These are phyloP conservation scores for Teleopsis dalmanni DNA, from an alignment of 1,140 invertebrate species.

Conservation along the genomic window DNA sequence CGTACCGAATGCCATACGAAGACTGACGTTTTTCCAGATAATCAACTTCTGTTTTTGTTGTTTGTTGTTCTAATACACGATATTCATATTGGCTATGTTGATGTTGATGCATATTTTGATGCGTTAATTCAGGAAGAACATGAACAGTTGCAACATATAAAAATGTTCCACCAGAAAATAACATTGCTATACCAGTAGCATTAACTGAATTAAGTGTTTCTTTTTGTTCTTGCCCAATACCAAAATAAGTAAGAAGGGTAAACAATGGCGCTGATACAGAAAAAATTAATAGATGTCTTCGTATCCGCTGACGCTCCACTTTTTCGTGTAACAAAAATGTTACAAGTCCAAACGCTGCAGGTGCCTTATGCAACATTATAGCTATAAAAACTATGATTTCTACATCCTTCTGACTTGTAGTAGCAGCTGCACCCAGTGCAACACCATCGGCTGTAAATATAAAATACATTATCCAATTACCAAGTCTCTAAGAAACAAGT, in stretches of 20 bases:
- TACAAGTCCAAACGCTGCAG: constrained; percentile 95
- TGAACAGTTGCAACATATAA: constrained; percentile 98
- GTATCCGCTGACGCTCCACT: constrained; percentile 73
- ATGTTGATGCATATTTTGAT: constrained; percentile 40
- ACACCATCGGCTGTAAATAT: constrained; percentile 86
- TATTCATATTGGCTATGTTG: constrained; percentile 21
- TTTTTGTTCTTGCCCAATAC: constrained; percentile 78
- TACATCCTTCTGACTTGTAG: constrained; percentile 88
- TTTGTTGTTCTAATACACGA: constrained; percentile 23
- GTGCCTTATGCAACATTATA: constrained; percentile 99
- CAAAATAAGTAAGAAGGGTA: constrained; percentile 88
- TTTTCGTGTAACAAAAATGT: constrained; percentile 94
- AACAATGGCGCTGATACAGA: constrained; percentile 85
- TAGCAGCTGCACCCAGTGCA: constrained; percentile 91
- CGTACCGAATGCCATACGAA: constrained; percentile 55
- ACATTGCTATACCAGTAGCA: constrained; percentile 86
- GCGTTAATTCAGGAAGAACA: constrained; percentile 88
- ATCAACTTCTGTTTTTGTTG: constrained; percentile 5
- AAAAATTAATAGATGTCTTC: constrained; percentile 88
- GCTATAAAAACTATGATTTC: constrained; percentile 97
- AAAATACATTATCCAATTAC: not conserved
- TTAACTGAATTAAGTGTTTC: constrained; percentile 73
- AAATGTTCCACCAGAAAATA: constrained; percentile 98
- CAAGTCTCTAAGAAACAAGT: no score
- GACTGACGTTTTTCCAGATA: constrained; percentile 42